A percentile compares a stretch with the other conserved stretches of the same genome.
phyloP scores from a whole-genome alignment of 2,113 vertebrate species.

The Chrysemys picta region DNA sequence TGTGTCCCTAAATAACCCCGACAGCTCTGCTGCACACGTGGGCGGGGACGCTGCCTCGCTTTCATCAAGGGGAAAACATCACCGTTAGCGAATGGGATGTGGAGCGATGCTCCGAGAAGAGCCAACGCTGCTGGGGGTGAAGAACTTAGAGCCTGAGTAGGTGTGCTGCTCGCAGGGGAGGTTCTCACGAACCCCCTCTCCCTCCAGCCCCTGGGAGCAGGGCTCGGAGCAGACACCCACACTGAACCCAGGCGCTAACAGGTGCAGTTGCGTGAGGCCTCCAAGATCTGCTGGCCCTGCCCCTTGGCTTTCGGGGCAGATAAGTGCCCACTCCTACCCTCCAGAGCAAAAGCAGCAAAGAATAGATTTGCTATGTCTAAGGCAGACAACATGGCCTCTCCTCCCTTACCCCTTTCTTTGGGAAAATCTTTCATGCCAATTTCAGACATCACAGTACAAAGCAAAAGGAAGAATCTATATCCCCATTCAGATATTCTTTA shows the following conservation, averaged over 20 bases:
- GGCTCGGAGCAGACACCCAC: too few species aligned
- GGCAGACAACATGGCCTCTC: not conserved
- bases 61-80: not conserved
- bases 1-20: conserved; percentile 71
- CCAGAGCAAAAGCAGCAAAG: not conserved
- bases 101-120: conserved; percentile 40
- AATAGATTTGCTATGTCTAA: not conserved
- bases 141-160: not conserved
- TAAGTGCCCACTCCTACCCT: not conserved
- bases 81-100: not conserved
- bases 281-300: too few species aligned
- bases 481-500: not conserved
- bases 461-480: not conserved
- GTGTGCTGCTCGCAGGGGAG: too few species aligned
- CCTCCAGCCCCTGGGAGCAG: not conserved
- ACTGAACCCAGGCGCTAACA: too few species aligned
- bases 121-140: not conserved
- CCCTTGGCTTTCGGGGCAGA: not conserved
- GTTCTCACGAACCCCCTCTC: too few species aligned
- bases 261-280: too few species aligned
- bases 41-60: conserved; percentile 59
- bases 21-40: conserved; percentile 48
- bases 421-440: not conserved
- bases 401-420: not conserved
- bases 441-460: not conserved